Percentiles rank a stretch among this genome's conserved stretches.
Conservation (phyloP, 2,113 vertebrate genomes). For the Agapornis roseicollis region DNA sequence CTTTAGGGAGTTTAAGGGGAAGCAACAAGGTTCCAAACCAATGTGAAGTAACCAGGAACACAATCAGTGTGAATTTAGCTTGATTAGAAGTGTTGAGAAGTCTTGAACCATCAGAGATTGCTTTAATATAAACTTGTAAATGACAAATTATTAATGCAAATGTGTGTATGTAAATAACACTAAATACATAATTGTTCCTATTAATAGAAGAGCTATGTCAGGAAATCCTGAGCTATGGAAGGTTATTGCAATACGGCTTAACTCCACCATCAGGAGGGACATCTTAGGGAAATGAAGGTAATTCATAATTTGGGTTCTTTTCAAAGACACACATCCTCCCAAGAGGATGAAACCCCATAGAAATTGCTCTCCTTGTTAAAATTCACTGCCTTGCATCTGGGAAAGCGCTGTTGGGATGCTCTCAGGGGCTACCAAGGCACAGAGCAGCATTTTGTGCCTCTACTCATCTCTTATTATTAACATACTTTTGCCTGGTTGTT, state of each 20-base stretch:
- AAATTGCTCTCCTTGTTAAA: not conserved
- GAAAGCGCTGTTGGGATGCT: rapidly evolving
- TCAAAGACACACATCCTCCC: not conserved
- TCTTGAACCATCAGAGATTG: not conserved
- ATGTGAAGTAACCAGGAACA: not conserved
- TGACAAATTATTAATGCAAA: not conserved
- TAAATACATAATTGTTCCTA: not conserved
- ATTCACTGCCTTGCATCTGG: not conserved
- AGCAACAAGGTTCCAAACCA: not conserved
- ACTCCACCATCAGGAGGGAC: not conserved
- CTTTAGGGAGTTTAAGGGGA: not conserved
- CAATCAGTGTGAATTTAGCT: not conserved
- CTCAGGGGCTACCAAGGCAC: not conserved
- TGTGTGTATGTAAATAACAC: not conserved
- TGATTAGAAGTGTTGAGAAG: not conserved
- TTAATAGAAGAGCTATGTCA: not conserved
- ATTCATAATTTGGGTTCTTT: not conserved
- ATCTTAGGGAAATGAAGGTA: not conserved
- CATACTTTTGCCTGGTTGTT: not conserved
- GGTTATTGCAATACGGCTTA: not conserved
- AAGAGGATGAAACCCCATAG: not conserved
- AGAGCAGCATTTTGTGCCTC: not conserved
- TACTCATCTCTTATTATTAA: not conserved
- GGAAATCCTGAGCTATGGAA: not conserved
- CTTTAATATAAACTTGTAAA: not conserved